Percentiles rank a stretch among this genome's conserved stretches.
Conservation (phyloP, 2,797 vertebrate species). For the Paguma larvata region DNA sequence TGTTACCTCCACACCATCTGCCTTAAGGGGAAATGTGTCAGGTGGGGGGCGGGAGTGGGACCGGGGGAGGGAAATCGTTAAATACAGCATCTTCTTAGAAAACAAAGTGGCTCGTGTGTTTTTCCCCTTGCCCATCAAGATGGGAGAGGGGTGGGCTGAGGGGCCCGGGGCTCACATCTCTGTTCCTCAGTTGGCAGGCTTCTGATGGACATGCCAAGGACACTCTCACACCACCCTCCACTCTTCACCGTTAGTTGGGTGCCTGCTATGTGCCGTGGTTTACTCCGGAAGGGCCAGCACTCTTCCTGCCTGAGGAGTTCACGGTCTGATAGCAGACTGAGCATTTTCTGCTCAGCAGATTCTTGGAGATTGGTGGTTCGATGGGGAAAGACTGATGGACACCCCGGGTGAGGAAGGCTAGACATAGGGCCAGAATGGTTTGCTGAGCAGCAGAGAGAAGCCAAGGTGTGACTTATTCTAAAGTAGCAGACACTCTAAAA, state of each 20-base stretch:
- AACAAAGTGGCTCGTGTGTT: slow-evolving; percentile 13
- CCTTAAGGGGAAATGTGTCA: slow-evolving; percentile 83
- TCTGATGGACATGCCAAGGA: not conserved
- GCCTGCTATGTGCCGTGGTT: not conserved
- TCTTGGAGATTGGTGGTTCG: not conserved
- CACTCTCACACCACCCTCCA: not conserved
- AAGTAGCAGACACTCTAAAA: not conserved
- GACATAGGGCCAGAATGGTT: not conserved
- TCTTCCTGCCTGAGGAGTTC: not conserved
- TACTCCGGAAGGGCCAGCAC: not conserved
- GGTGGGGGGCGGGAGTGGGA: not conserved
- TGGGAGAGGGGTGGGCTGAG: not conserved
- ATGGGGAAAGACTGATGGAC: not conserved
- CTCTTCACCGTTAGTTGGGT: not conserved
- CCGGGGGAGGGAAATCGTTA: not conserved
- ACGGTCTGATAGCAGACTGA: rapidly evolving
- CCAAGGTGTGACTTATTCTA: not conserved
- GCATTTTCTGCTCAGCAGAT: not conserved
- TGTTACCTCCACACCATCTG: slow-evolving; percentile 85
- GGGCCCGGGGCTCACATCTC: not conserved
- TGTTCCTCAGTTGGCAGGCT: not conserved
- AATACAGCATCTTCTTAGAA: slow-evolving; percentile 78
- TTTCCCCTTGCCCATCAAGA: not conserved
- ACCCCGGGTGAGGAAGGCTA: not conserved
- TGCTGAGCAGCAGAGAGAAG: not conserved